Conservation (phyloP, 2,113 vertebrate species). For the Perca schrenkii region DNA sequence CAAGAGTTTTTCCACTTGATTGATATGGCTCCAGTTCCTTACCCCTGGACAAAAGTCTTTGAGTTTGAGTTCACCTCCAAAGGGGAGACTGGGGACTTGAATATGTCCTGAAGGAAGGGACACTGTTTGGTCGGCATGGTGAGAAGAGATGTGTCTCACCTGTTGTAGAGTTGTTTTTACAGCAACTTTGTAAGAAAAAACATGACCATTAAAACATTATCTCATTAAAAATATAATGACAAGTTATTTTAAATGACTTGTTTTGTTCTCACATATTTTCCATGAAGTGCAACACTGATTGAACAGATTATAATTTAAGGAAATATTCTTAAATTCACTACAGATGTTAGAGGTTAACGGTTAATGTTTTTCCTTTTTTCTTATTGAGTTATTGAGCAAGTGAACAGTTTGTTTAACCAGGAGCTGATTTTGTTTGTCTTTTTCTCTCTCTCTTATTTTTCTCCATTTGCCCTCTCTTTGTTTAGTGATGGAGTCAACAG, state of each 20-base stretch:
- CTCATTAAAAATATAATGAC: not conserved
- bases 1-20: slow-evolving; percentile 50
- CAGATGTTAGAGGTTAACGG: not conserved
- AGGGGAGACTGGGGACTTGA: slow-evolving; percentile 7
- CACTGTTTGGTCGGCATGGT: slow-evolving; percentile 9
- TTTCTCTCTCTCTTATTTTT: slow-evolving; percentile 4
- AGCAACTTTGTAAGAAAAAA: not conserved
- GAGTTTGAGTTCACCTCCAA: slow-evolving; percentile 27
- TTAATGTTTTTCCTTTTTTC: not conserved
- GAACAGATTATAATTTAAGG: slow-evolving; percentile 1
- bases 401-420: slow-evolving; percentile 24
- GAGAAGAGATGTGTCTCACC: slow-evolving; percentile 6
- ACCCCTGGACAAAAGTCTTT: slow-evolving; percentile 28
- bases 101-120: slow-evolving; percentile 12
- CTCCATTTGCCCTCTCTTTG: slow-evolving; percentile 3
- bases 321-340: slow-evolving; percentile 14
- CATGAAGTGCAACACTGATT: slow-evolving; percentile 9
- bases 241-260: not conserved
- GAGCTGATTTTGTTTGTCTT: slow-evolving; percentile 23
- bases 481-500: slow-evolving; percentile 87
- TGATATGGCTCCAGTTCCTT: slow-evolving; percentile 42
- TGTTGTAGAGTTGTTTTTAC: not conserved
- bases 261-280: not conserved
- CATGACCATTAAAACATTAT: not conserved
- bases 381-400: slow-evolving; percentile 10